Evolutionary conservation across 2,888 invertebrate genomes (phyloP).

Genomic region (Chloroclysta siterata): DNA sequence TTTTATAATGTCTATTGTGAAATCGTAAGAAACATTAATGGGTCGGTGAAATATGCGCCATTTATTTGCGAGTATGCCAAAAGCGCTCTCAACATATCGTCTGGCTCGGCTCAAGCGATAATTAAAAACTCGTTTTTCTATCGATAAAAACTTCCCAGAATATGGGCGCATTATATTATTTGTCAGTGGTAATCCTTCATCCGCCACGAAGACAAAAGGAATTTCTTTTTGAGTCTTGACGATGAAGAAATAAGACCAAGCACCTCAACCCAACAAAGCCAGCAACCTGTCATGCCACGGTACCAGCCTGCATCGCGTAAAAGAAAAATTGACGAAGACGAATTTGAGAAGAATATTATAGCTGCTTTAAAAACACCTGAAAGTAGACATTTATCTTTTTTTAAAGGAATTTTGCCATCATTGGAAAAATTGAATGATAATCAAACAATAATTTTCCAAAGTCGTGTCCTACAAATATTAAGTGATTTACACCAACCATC

Average conservation of each 20-base stretch:
- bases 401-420: not conserved
- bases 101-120: no score
- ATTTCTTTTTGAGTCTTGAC: no score
- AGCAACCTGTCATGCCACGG: constrained; percentile 17
- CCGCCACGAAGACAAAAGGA: no score
- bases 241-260: constrained; percentile 20
- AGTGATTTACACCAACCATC: not conserved
- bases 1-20: no score
- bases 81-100: no score
- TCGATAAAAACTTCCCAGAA: no score
- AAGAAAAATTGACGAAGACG: constrained; percentile 17
- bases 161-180: no score
- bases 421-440: not conserved
- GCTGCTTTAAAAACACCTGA: constrained; percentile 10
- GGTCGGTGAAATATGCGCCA: no score
- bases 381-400: constrained; percentile 4
- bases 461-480: constrained; percentile 2
- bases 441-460: constrained; percentile 2
- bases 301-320: constrained; percentile 18
- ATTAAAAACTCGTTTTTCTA: no score
- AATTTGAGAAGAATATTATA: constrained; percentile 3
- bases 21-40: no score
- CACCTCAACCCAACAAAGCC: constrained; percentile 19
- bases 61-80: no score
- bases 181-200: no score